Percentiles rank a stretch among this genome's conserved stretches.
Conservation (phyloP, 2,113 vertebrate species). For the Trinectes maculatus region DNA sequence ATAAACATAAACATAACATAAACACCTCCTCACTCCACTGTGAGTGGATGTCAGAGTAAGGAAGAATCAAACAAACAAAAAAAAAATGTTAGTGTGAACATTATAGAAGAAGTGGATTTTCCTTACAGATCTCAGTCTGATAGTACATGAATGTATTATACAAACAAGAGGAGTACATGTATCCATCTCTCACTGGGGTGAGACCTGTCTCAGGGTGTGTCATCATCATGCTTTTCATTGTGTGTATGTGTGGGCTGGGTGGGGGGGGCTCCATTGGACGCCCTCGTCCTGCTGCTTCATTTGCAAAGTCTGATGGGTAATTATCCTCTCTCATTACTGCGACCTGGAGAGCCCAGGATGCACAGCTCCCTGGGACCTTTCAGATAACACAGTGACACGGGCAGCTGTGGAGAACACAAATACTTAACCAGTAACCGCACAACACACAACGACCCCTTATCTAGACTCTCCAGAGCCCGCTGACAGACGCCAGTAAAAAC, state of each 20-base stretch:
- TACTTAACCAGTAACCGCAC: conserved; percentile 67
- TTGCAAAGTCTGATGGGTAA: conserved; percentile 78
- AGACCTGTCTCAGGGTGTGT: not conserved
- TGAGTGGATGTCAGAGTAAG: too few species aligned
- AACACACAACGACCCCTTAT: conserved; percentile 74
- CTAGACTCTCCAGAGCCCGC: conserved; percentile 70
- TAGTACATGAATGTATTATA: not conserved
- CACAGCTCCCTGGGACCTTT: conserved; percentile 70
- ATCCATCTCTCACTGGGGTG: not conserved
- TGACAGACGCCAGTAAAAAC: conserved; percentile 56
- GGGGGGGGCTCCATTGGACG: conserved; percentile 34
- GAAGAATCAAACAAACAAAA: not conserved
- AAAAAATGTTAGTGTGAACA: not conserved
- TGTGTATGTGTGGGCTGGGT: not conserved
- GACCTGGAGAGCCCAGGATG: conserved; percentile 67
- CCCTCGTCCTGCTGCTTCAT: conserved; percentile 57
- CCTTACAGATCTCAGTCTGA: not conserved
- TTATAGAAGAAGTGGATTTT: not conserved
- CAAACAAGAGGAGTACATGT: not conserved
- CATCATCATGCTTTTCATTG: conserved; percentile 1
- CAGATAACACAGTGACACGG: conserved; percentile 72
- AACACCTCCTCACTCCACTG: not conserved
- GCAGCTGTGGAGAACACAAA: conserved; percentile 59
- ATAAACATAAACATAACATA: too few species aligned
- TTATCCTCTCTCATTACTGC: conserved; percentile 78